These are phyloP conservation scores for Pangasianodon hypophthalmus DNA, from an alignment of 2,113 vertebrate genomes.

Conservation along the genomic window DNA sequence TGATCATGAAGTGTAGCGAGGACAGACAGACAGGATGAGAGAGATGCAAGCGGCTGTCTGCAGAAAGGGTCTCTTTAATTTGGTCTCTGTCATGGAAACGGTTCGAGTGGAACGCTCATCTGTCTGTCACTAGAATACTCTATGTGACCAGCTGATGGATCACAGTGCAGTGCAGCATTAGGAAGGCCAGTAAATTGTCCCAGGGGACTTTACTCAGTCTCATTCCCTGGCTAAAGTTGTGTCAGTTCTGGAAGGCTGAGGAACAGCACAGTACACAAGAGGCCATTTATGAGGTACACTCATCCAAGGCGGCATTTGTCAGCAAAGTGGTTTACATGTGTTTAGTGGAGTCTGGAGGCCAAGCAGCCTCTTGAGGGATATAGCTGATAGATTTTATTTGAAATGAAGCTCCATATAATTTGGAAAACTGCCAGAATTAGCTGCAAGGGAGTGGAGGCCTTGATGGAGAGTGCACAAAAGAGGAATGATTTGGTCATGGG, in stretches of 20 bases:
- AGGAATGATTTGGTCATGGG: conserved; percentile 8
- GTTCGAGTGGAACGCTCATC: conserved; percentile 53
- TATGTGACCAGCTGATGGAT: conserved; percentile 56
- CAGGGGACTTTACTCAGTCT: conserved; percentile 38
- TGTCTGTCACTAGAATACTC: conserved; percentile 56
- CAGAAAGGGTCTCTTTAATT: conserved; percentile 57
- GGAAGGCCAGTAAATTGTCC: conserved; percentile 53
- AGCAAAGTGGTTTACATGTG: conserved; percentile 48
- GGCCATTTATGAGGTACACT: conserved; percentile 47
- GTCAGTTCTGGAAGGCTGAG: conserved; percentile 32
- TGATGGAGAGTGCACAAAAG: conserved; percentile 17
- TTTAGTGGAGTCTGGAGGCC: conserved; percentile 41
- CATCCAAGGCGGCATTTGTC: conserved; percentile 39
- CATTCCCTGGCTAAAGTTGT: conserved; percentile 43
- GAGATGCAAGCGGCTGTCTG: conserved; percentile 35
- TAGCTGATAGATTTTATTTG: conserved; percentile 42
- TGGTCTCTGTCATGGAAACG: conserved; percentile 45
- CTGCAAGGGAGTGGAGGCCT: conserved; percentile 19
- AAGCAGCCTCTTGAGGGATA: conserved; percentile 22
- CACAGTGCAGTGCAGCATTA: conserved; percentile 50
- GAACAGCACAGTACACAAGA: conserved; percentile 44
- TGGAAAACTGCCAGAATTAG: conserved; percentile 27
- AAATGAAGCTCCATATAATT: conserved; percentile 30
- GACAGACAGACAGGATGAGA: conserved; percentile 49
- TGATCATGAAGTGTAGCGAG: conserved; percentile 56